phyloP scores from a whole-genome alignment of 2,888 invertebrate genomes.

The Lacanobia wlatinum region DNA sequence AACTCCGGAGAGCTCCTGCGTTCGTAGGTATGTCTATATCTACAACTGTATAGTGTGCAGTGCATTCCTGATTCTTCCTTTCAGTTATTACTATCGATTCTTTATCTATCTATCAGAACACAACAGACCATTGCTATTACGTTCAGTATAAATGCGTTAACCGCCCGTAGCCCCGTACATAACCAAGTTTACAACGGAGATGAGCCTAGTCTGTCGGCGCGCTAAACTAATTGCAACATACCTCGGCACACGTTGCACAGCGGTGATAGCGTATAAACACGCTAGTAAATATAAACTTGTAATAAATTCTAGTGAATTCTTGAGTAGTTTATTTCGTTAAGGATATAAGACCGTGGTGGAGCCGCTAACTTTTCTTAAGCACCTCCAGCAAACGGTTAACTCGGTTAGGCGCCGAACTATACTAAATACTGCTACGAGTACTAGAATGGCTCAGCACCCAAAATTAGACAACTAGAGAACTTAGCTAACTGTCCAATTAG shows the following conservation, averaged over 20 bases:
- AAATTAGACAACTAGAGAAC: no score
- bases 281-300: background rate
- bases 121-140: background rate
- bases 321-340: conserved; percentile 1
- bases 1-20: no score
- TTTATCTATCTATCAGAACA: conserved; percentile 7
- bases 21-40: no score
- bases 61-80: background rate
- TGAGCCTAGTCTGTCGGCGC: conserved; percentile 25
- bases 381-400: background rate
- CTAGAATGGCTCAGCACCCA: background rate
- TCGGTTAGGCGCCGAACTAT: no score
- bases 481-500: no score
- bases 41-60: background rate
- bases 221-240: conserved; percentile 32
- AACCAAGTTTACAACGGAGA: conserved; percentile 44
- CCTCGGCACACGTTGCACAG: conserved; percentile 25
- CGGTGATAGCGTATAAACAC: conserved; percentile 14
- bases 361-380: background rate
- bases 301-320: background rate
- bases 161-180: conserved; percentile 13
- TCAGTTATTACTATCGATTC: background rate
- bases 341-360: background rate
- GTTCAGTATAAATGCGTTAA: conserved; percentile 4
- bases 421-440: no score